Base-by-base conservation (phyloP, 1,140 invertebrate genomes). In the Rhagoletis pomonella region DNA sequence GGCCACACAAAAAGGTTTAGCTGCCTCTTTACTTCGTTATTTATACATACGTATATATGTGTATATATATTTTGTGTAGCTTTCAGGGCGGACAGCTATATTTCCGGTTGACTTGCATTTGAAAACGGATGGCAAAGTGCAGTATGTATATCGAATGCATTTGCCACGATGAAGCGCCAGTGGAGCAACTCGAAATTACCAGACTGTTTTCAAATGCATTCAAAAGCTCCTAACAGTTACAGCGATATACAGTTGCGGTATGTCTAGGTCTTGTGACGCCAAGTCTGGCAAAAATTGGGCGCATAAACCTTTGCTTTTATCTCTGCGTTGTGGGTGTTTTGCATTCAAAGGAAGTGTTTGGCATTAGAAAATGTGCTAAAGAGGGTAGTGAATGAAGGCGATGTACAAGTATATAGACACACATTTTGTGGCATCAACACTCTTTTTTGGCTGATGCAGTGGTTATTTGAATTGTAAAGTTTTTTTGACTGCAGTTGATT, bases 201-300 rank as follows among this genome's bases (percentile, higher is more conserved):
- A 50, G 17, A 81, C 55, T 81, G 17, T 81, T 10, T 81, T 6
- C 73, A 50, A 19, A 55, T 58, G 50, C 73, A 67, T 17, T n/a
- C 12, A 0, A 73, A 10, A n/a, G 17, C 39, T 14, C 3, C 3
- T 0, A 17, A 9, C 10, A 81, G 50, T 81, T 62, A 4, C 60
- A 62, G 60, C 60, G 60, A 62, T 62, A n/a, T 62, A 14, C 60
- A 73, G 67, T 29, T 47, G 29, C 29, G 67, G 7, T 39, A 44
- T 58, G 86, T 91, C 90, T 91, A 91, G 91, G 91, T 91, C 88
- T 62, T 86, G 77, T 89, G 91, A 91, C 91, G 91, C 91, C 90
- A 69, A 58, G 55, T 39, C 44, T 77, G 62, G 19, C 55, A 88
- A 55, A 85, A 85, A 29, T 67, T 67, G n/a, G 64, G 47, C 0